These are phyloP conservation scores for Brassicogethes aeneus DNA, from an alignment of 2,888 invertebrate genomes.

Conservation along the genomic window DNA sequence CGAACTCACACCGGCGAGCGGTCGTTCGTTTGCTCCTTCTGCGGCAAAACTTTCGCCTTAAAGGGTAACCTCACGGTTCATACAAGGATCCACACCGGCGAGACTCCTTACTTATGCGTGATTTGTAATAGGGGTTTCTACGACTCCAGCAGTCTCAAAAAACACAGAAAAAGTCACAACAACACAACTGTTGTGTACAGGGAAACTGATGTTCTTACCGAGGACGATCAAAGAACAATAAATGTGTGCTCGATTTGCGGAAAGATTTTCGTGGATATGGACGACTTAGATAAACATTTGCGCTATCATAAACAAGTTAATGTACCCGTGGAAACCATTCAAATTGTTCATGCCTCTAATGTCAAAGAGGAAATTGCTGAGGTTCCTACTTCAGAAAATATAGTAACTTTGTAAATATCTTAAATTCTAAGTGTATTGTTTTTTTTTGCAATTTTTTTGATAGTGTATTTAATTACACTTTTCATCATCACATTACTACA, in stretches of 20 bases:
- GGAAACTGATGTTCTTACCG: neutral
- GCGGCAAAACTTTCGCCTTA: conserved; percentile 34
- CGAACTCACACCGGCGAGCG: conserved; percentile 30
- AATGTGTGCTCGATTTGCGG: conserved; percentile 36
- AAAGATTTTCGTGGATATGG: conserved; percentile 37
- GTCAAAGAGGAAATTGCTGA: too few species aligned
- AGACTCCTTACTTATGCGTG: conserved; percentile 37
- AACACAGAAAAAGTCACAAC: conserved; percentile 8
- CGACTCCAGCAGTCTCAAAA: conserved; percentile 26
- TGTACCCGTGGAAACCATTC: too few species aligned
- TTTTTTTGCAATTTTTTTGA: too few species aligned
- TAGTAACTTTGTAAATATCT: too few species aligned
- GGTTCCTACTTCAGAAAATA: too few species aligned
- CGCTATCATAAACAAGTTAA: neutral
- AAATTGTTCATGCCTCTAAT: too few species aligned
- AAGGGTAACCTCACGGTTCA: conserved; percentile 38
- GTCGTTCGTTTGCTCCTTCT: conserved; percentile 12
- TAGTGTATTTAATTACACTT: too few species aligned
- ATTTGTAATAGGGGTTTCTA: conserved; percentile 38
- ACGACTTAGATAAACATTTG: conserved; percentile 15
- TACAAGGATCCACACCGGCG: conserved; percentile 36
- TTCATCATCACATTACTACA: too few species aligned
- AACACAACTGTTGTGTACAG: neutral
- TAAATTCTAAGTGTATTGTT: too few species aligned
- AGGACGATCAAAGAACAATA: neutral